Evolutionary conservation across 2,113 vertebrate species (phyloP).

Genomic region (Triplophysa rosa): DNA sequence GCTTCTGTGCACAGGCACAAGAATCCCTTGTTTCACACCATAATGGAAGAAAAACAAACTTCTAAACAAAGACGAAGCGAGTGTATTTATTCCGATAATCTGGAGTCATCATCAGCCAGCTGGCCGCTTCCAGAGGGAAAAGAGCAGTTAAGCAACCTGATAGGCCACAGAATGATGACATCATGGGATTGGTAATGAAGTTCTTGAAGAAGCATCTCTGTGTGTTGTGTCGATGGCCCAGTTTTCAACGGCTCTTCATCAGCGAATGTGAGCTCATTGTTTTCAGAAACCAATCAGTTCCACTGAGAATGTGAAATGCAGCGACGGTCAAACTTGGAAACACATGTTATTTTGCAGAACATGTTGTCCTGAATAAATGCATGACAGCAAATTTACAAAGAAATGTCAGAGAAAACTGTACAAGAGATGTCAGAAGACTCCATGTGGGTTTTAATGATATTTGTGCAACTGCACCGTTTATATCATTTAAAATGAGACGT

Average conservation of each 20-base stretch:
- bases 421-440: too few species aligned
- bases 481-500: too few species aligned
- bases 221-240: conserved; percentile 30
- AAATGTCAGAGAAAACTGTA: too few species aligned
- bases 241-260: conserved; percentile 31
- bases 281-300: conserved; percentile 27
- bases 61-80: neutral
- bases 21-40: neutral
- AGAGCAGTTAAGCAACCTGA: conserved; percentile 32
- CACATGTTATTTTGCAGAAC: neutral
- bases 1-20: neutral
- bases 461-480: too few species aligned
- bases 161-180: conserved; percentile 36
- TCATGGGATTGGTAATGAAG: conserved; percentile 55
- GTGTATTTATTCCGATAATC: conserved; percentile 14
- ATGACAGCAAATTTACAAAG: neutral
- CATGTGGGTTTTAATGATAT: too few species aligned
- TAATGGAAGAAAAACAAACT: neutral
- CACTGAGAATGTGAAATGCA: neutral
- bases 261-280: conserved; percentile 26
- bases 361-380: neutral
- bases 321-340: neutral
- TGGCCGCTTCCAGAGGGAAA: conserved; percentile 25
- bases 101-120: neutral
- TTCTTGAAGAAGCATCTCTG: conserved; percentile 49